Conservation (phyloP, 2,888 invertebrate genomes). For the Agrotis segetum region DNA sequence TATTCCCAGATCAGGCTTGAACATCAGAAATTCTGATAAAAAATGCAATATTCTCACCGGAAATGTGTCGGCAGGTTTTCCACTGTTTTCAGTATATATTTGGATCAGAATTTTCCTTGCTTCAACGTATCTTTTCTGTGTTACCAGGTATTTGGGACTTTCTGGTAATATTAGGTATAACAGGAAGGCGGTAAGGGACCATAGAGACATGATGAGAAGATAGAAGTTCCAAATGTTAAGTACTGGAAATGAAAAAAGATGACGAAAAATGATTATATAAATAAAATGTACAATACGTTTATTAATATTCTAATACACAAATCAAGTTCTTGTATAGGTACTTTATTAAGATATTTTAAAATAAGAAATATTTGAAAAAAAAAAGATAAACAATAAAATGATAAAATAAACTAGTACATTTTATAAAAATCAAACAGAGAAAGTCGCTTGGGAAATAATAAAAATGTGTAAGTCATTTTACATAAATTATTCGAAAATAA, state of each 20-base stretch:
- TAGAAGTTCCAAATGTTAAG: slow-evolving; percentile 85
- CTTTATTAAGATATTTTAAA: no score
- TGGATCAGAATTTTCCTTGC: slow-evolving; percentile 78
- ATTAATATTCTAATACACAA: no score
- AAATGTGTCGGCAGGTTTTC: slow-evolving; percentile 77
- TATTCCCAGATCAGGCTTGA: slow-evolving; percentile 30
- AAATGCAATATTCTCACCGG: slow-evolving; percentile 72
- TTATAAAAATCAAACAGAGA: neutral
- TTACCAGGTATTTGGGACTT: slow-evolving; percentile 82
- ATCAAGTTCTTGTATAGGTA: no score
- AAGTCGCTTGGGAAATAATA: neutral
- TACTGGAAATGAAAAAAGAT: slow-evolving; percentile 71
- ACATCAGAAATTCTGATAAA: slow-evolving; percentile 22
- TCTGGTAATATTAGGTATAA: slow-evolving; percentile 79
- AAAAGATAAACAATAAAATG: neutral
- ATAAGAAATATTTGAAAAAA: neutral
- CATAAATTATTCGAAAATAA: no score
- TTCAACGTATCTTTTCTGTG: slow-evolving; percentile 78
- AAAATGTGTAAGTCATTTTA: neutral
- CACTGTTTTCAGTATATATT: slow-evolving; percentile 80
- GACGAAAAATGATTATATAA: neutral
- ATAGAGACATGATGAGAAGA: slow-evolving; percentile 75
- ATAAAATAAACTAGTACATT: neutral
- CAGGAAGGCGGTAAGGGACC: slow-evolving; percentile 74
- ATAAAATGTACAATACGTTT: no score